phyloP scores from a whole-genome alignment of 2,113 vertebrate species.

The Origma solitaria region DNA sequence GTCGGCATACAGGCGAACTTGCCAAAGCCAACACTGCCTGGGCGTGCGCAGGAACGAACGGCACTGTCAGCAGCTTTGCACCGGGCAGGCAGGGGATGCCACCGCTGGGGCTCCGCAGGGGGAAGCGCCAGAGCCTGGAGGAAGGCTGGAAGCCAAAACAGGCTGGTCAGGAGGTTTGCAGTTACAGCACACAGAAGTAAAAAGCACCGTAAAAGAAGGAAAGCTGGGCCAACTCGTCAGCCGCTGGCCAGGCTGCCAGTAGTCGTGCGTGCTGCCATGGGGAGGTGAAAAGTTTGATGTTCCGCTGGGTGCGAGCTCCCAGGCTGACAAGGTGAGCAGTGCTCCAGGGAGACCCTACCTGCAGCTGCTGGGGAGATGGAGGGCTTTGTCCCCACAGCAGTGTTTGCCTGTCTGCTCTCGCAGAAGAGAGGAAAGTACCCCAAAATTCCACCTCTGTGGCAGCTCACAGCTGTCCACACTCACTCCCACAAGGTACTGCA shows the following conservation, averaged over 20 bases:
- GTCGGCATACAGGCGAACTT: accelerated
- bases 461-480: accelerated
- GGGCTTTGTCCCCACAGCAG: not conserved
- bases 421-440: not conserved
- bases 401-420: accelerated
- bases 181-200: accelerated
- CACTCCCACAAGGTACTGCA: accelerated
- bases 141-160: accelerated
- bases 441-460: not conserved
- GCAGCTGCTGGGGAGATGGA: not conserved
- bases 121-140: not conserved
- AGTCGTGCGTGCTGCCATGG: accelerated
- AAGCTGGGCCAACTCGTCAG: not conserved
- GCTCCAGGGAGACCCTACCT: not conserved
- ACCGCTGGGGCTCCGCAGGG: not conserved
- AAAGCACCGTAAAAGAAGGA: not conserved
- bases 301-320: accelerated
- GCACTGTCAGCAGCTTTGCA: not conserved
- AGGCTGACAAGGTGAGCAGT: not conserved
- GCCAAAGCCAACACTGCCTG: not conserved
- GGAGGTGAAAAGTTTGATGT: not conserved
- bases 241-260: not conserved
- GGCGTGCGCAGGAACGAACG: accelerated
- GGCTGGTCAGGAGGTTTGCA: not conserved
- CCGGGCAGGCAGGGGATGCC: not conserved